These are phyloP conservation scores for Porphyrio hochstetteri DNA, from an alignment of 2,113 vertebrate genomes.

Conservation along the genomic window DNA sequence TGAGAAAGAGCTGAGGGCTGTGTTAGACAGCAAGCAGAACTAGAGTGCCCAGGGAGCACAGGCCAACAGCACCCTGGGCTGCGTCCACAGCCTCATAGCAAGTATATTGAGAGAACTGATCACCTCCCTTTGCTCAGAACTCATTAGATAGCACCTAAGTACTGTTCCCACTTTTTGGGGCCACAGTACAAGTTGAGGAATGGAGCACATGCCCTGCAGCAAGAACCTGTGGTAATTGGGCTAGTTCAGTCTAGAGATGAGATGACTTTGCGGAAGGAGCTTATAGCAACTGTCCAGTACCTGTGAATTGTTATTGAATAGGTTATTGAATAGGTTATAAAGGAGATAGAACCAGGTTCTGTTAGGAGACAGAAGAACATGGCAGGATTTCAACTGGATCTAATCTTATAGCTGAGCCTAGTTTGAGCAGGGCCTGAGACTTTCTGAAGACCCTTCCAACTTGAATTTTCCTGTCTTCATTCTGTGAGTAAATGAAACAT, in stretches of 20 bases:
- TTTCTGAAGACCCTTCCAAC: not conserved
- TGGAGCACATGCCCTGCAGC: not conserved
- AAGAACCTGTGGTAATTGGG: not conserved
- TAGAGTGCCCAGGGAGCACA: not conserved
- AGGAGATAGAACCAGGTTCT: not conserved
- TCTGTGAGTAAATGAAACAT: not conserved
- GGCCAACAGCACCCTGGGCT: not conserved
- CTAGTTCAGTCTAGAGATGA: not conserved
- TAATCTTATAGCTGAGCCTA: not conserved
- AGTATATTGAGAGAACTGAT: not conserved
- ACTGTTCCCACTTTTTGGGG: not conserved
- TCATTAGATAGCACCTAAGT: not conserved
- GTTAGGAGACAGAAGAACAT: not conserved
- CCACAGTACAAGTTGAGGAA: not conserved
- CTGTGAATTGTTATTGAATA: too few species aligned
- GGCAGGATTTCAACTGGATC: not conserved
- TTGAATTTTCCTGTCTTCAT: not conserved
- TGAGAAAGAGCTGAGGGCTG: not conserved
- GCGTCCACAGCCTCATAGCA: not conserved
- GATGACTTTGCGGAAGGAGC: not conserved
- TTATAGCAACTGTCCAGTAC: not conserved
- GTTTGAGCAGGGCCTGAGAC: not conserved
- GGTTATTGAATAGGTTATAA: not conserved
- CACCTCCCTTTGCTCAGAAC: not conserved
- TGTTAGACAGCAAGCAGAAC: not conserved